Base-by-base conservation (phyloP, 2,888 invertebrate species). In the Rhyacophila evoluta region DNA sequence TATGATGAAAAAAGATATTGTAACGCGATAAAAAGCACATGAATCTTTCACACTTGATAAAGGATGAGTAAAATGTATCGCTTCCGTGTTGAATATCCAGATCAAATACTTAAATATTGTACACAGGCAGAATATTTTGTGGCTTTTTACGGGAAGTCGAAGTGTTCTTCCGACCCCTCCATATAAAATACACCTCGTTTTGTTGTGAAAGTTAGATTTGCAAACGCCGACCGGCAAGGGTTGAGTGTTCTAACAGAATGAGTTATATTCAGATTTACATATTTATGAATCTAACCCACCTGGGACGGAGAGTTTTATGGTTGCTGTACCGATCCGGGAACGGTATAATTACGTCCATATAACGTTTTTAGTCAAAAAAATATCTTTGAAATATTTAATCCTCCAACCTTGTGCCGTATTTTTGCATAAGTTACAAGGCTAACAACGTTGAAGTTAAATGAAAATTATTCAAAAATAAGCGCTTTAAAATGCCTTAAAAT, bases 261-360 rank as follows among this genome's bases (percentile, higher is more conserved):
- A 80, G 72, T 80, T 80, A 80, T 80, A 67, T 33, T 68, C 27
- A 37, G 67, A 80, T 80, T 80, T 77, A 67, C 80, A 80, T 80
- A 80, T 80, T 80, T 80, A 80, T 80, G 80, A 80, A 80, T 72
- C 72, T 37, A 10, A 29, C 68, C 27, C 75, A 79, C 79, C 79
- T 79, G 79, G 75, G 75, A 55, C 55, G 55, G 19, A 55, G 55
- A 55, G 55, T 55, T 55, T 55, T 55, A 55, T 55, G 55, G 10
- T 19, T 19, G 25, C 55, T 19, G 19, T 55, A 55, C 55, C 55
- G 55, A 55, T 55, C 55, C 55, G 12, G 55, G 55, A 55, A 19
- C 55, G 15, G 55, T 55, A 55, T 55, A 55, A 55, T 55, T 55
- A 55, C 55, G 55, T 55, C 10, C 55, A 25, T 55, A 55, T 55